Evolutionary conservation across 2,113 vertebrate species (phyloP).

Genomic region (Sapajus apella): DNA sequence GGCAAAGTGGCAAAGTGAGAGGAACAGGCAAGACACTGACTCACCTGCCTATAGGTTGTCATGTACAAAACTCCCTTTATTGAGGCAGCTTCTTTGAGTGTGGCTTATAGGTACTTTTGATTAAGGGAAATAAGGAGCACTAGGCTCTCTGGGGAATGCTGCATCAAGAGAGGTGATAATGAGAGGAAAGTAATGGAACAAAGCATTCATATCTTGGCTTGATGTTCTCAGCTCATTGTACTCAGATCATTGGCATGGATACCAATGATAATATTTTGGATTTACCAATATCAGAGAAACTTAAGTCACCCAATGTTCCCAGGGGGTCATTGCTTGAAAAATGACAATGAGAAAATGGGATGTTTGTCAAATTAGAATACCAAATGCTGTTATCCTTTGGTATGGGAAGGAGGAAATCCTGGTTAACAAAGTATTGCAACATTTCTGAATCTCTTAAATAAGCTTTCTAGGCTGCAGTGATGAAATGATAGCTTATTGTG

Average conservation of each 20-base stretch:
- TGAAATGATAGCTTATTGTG: constrained; percentile 71
- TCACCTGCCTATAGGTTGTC: not conserved
- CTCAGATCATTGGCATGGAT: not conserved
- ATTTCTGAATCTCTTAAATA: not conserved
- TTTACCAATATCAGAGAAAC: constrained; percentile 27
- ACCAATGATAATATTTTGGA: not conserved
- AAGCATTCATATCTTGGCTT: constrained; percentile 7
- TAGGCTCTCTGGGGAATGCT: not conserved
- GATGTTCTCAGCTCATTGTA: not conserved
- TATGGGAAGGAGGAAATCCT: not conserved
- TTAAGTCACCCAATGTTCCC: not conserved
- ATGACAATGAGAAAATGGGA: constrained; percentile 5
- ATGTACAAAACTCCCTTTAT: not conserved
- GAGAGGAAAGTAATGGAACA: not conserved
- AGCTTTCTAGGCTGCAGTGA: constrained; percentile 55
- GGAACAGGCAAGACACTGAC: not conserved
- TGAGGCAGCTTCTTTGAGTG: not conserved
- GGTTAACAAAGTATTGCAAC: not conserved
- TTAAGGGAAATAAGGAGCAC: not conserved
- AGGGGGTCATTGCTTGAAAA: constrained; percentile 18
- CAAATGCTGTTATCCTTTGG: not conserved
- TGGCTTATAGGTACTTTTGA: not conserved
- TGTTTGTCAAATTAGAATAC: constrained; percentile 33
- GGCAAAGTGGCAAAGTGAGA: not conserved
- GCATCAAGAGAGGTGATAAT: not conserved